Conservation (phyloP, 2,113 vertebrate genomes). For the Laticauda colubrina region DNA sequence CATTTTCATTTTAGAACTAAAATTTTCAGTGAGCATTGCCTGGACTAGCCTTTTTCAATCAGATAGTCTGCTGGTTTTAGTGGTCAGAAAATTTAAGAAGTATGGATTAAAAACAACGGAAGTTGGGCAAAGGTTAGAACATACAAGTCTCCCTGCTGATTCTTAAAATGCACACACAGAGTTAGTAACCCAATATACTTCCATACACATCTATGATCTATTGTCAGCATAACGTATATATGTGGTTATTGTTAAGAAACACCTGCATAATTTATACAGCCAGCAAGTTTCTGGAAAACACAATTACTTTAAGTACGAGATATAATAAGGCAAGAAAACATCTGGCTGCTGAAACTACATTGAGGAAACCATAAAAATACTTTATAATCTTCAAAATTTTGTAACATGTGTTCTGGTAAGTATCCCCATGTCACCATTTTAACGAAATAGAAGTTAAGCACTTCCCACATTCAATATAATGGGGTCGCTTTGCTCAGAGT, state of each 20-base stretch:
- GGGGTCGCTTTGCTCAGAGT: background rate
- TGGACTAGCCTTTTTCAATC: background rate
- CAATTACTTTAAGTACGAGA: background rate
- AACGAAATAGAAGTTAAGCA: background rate
- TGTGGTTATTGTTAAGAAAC: background rate
- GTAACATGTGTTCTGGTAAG: background rate
- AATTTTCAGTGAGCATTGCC: background rate
- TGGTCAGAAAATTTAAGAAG: background rate
- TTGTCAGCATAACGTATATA: background rate
- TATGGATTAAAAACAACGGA: background rate
- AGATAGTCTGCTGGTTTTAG: background rate
- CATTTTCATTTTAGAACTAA: background rate
- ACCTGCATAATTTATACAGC: background rate
- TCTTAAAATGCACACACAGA: background rate
- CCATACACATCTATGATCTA: background rate
- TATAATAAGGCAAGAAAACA: background rate
- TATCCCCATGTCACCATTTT: too few relatives aligned
- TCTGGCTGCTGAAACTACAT: background rate
- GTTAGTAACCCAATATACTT: background rate
- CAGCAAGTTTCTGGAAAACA: background rate
- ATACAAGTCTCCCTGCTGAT: background rate
- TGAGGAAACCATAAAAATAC: background rate
- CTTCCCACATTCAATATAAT: background rate
- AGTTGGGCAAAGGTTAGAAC: background rate
- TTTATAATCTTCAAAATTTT: background rate